Base-by-base conservation (phyloP, 2,888 invertebrate genomes). In the Nomada goodeniana region DNA sequence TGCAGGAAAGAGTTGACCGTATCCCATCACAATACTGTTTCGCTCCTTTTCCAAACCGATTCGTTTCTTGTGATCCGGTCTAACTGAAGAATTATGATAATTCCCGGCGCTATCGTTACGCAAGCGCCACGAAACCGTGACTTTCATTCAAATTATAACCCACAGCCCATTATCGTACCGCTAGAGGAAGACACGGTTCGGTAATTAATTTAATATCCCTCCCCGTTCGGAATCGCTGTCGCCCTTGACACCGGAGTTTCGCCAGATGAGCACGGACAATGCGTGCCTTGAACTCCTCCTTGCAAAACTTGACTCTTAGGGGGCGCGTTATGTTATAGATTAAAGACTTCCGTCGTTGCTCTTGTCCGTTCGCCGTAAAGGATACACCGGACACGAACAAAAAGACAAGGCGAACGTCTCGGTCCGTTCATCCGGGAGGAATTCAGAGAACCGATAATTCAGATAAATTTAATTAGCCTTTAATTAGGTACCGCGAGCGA, bases 241-340 rank as follows among this genome's bases (percentile, higher is more conserved):
- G 91, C 89, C 92, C 91, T 92, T 92, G 92, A 91, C 90, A 86
- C 87, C 88, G 87, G 90, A 91, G 92, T 91, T 89, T 89, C 92
- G 91, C 89, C 88, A 70, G 71, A 82, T 89, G 91, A 91, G 68
- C 92, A 92, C 90, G 83, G 84, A 92, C 92, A 92, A 92, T 92
- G 88, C 82, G 72, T 70, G 82, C 89, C 89, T 88, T 91, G 89
- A 91, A 89, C 90, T 91, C 88, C 80, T 88, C 88, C 86, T 86
- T 71, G 67, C 69, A 67, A 73, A 76, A 79, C 72, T 64, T 79
- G 85, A 79, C 87, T 72, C 72, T 76, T 11, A 59, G 29, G 74
- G 72, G 57, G 79, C 71, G 75, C 67, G 79, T 84, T 82, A 80
- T 81, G 85, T 83, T 86, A 83, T 77, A 78, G 88, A 88, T 90